These are phyloP conservation scores for Pampus argenteus DNA, from an alignment of 2,797 vertebrate species.

Conservation along the genomic window DNA sequence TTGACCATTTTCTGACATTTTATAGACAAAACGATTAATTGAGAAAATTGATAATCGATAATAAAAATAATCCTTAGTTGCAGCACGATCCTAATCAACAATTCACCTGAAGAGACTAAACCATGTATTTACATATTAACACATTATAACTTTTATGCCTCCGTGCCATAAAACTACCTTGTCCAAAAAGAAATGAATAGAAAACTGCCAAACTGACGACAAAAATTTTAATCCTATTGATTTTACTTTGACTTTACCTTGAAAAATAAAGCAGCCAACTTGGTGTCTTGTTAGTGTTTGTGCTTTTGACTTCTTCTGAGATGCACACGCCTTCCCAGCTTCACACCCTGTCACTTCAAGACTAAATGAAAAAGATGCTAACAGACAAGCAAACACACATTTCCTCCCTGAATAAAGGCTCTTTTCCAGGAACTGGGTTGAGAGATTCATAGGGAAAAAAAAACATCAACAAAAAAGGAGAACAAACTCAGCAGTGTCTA, in stretches of 20 bases:
- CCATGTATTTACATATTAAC: not conserved
- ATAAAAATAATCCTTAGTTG: too few relatives aligned
- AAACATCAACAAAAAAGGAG: slow-evolving; percentile 53
- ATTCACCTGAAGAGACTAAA: not conserved
- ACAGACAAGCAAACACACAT: slow-evolving; percentile 78
- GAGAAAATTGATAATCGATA: too few relatives aligned
- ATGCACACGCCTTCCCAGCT: slow-evolving; percentile 75
- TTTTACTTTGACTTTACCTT: slow-evolving; percentile 52
- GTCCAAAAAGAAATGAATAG: not conserved
- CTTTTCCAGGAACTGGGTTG: slow-evolving; percentile 71
- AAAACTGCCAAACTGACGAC: slow-evolving; percentile 55
- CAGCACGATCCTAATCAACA: not conserved
- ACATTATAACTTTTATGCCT: not conserved
- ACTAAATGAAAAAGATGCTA: slow-evolving; percentile 78
- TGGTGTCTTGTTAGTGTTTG: slow-evolving; percentile 76
- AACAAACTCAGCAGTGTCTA: slow-evolving; percentile 61
- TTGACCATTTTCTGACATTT: too few relatives aligned
- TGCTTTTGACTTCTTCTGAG: slow-evolving; percentile 75
- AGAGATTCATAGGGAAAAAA: slow-evolving; percentile 62
- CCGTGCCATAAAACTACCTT: not conserved
- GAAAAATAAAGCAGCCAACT: slow-evolving; percentile 62
- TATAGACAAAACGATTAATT: too few relatives aligned
- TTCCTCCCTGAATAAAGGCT: slow-evolving; percentile 70
- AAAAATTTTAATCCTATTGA: slow-evolving; percentile 37
- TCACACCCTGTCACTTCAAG: slow-evolving; percentile 80